Base-by-base conservation (phyloP, 1,140 invertebrate genomes). In the Mizuhopecten yessoensis region DNA sequence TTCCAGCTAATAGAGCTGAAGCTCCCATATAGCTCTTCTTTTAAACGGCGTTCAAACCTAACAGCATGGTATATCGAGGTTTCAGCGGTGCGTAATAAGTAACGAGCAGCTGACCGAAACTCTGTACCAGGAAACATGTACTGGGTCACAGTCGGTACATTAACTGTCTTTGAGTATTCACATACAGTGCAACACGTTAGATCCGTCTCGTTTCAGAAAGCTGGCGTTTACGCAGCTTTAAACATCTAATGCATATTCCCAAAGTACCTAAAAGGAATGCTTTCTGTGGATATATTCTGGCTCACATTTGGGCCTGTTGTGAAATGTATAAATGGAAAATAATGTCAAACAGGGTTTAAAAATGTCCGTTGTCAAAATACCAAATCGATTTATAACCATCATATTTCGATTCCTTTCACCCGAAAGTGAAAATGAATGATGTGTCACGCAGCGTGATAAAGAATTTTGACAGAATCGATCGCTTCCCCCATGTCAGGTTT, bases 391-490 rank as follows among this genome's bases (percentile, higher is more conserved):
- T 75, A 75, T 75, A 75, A 29, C n/a, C 57, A 17, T 75, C n/a
- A n/a, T 75, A 75, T 75, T 75, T 75, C n/a, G 57, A 75, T 75
- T 75, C 29, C n/a, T 29, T 75, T 75, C 57, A 75, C 29, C 23
- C n/a, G 17, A 11, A 5, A 29, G 23, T 29, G 23, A 29, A 17
- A n/a, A 75, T 75, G 29, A 75, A 75, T 75, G 57, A 7, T 75
- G 9, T 75, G 57, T 75, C 57, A 17, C 57, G 57, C 3, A 2
- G 5, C 9, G 3, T 75, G n/a, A 75, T 75, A 75, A 5, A 17
- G n/a, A 75, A n/a, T 2, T 29, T 13, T 20, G 57, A 29, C n/a
- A 75, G 23, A 9, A 75, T 29, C n/a, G n/a, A 75, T 75, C 23
- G 5, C 11, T n/a, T 75, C n/a, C n/a, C n/a, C n/a, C n/a, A 75